Evolutionary conservation across 2,113 vertebrate species (phyloP).

Genomic region (Gopherus flavomarginatus): DNA sequence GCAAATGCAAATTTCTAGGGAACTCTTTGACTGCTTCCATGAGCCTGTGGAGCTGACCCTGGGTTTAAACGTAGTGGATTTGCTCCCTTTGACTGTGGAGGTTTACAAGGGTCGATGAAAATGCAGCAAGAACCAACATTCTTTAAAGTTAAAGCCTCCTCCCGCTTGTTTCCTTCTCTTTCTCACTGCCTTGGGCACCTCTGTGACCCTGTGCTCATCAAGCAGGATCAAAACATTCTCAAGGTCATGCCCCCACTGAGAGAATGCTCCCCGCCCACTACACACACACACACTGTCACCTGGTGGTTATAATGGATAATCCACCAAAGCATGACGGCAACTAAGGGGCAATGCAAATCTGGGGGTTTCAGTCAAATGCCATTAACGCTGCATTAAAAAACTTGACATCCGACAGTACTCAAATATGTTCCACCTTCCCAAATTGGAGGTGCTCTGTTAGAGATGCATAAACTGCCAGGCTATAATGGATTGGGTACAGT

Average conservation of each 20-base stretch:
- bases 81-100: rapidly evolving
- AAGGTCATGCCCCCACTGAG: rapidly evolving
- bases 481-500: background rate
- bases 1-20: background rate
- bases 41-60: rapidly evolving
- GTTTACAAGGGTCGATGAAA: rapidly evolving
- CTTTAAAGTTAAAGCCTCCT: background rate
- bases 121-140: rapidly evolving
- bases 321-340: background rate
- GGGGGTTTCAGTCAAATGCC: background rate
- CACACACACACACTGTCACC: slow-evolving; percentile 68
- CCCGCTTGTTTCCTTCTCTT: background rate
- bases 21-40: background rate
- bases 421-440: background rate
- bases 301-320: slow-evolving; percentile 35
- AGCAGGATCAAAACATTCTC: background rate
- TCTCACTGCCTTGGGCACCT: background rate
- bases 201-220: background rate
- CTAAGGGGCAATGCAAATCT: background rate
- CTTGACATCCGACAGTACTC: rapidly evolving
- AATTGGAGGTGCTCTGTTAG: background rate
- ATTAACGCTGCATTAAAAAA: background rate
- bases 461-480: background rate
- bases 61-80: background rate
- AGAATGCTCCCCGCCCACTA: rapidly evolving